phyloP scores from a whole-genome alignment of 2,113 vertebrate genomes.

The Sitta europaea region DNA sequence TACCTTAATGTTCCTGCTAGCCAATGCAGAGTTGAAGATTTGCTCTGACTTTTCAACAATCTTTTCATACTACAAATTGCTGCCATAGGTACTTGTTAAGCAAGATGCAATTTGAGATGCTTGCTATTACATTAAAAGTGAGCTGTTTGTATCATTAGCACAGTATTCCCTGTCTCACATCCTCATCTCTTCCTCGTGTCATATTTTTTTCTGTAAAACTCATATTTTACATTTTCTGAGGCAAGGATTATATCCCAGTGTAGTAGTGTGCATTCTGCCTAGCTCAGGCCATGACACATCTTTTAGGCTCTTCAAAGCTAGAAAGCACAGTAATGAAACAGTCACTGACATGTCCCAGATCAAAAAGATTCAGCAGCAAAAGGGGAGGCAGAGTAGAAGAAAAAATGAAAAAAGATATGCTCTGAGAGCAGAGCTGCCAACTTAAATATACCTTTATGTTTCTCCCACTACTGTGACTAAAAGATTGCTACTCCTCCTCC shows the following conservation, averaged over 20 bases:
- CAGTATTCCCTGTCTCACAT: not conserved
- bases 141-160: not conserved
- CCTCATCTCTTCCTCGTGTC: not conserved
- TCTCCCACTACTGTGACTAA: not conserved
- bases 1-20: not conserved
- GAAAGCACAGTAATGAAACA: not conserved
- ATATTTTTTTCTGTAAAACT: not conserved
- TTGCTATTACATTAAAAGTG: not conserved
- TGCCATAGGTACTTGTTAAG: not conserved
- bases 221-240: not conserved
- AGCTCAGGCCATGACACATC: not conserved
- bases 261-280: not conserved
- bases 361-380: not conserved
- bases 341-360: not conserved
- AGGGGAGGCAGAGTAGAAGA: not conserved
- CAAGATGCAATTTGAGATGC: not conserved
- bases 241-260: not conserved
- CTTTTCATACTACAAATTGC: not conserved
- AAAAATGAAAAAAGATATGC: not conserved
- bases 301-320: not conserved
- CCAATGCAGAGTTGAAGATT: not conserved
- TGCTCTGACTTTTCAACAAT: not conserved
- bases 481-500: not conserved
- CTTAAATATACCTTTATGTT: not conserved
- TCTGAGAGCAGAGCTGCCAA: not conserved